Conservation (phyloP, 2,888 invertebrate genomes). For the Ischnura elegans region DNA sequence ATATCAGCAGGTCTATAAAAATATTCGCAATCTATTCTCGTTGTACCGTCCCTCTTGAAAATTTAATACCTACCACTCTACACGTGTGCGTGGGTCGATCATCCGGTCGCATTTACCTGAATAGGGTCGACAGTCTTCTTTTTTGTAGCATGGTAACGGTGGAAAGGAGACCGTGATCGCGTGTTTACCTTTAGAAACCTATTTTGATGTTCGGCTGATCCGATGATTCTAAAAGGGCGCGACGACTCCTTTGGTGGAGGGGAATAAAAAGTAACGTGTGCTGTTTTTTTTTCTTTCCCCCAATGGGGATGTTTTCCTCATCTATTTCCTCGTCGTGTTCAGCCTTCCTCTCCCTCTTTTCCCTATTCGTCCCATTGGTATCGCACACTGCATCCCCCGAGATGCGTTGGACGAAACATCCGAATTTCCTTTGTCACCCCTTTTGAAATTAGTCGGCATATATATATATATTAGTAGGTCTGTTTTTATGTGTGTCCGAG, state of each 20-base stretch:
- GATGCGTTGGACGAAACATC: too few species aligned
- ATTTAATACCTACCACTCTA: too few species aligned
- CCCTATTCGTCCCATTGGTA: not conserved
- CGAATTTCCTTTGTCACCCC: too few species aligned
- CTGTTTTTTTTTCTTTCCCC: not conserved
- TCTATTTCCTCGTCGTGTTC: not conserved
- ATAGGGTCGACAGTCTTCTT: not conserved
- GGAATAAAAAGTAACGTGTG: not conserved
- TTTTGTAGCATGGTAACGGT: not conserved
- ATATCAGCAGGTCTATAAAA: too few species aligned
- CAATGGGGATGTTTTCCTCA: not conserved
- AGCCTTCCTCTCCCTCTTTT: not conserved
- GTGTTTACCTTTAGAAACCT: not conserved
- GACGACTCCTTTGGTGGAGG: not conserved
- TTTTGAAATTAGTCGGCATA: too few species aligned
- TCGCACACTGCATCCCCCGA: not conserved
- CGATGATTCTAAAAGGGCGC: not conserved
- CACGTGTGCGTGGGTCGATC: not conserved
- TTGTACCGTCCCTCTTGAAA: too few species aligned
- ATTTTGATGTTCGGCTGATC: conserved; percentile 14
- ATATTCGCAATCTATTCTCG: too few species aligned
- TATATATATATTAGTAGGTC: too few species aligned
- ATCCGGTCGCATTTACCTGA: not conserved
- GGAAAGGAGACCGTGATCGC: not conserved
- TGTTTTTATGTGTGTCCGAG: too few species aligned